Evolutionary conservation across 1,140 invertebrate species (phyloP).

Genomic region (Pararge aegeria): DNA sequence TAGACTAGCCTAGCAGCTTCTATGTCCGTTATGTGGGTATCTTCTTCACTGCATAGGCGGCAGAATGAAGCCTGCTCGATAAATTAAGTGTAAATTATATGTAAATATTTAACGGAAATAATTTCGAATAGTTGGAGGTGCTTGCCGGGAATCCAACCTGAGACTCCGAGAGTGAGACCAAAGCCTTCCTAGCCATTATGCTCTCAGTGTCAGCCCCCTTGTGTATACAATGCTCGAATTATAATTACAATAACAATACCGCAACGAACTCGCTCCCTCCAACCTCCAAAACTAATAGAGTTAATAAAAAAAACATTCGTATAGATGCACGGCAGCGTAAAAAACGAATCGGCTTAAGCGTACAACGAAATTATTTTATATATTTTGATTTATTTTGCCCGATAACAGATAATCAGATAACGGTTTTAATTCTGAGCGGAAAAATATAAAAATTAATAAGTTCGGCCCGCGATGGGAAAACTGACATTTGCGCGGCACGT

Average conservation of each 20-base stretch:
- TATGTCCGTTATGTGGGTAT: no score
- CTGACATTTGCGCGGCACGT: slow-evolving; percentile 51
- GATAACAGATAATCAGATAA: slow-evolving; percentile 70
- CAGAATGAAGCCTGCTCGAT: no score
- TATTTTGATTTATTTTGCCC: slow-evolving; percentile 34
- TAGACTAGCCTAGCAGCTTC: no score
- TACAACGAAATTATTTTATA: slow-evolving; percentile 56
- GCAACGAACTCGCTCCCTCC: slow-evolving; percentile 1
- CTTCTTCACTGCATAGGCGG: no score
- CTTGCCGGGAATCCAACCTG: no score
- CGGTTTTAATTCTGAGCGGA: slow-evolving; percentile 53
- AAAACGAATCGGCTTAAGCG: slow-evolving; percentile 64
- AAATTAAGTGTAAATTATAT: no score
- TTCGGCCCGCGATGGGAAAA: slow-evolving; percentile 43
- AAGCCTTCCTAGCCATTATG: no score
- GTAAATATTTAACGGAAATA: no score
- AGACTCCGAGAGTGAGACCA: no score
- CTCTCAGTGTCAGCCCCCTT: no score
- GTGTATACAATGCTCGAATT: neutral
- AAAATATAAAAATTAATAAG: slow-evolving; percentile 54
- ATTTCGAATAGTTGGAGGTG: no score
- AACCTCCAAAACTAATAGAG: slow-evolving; percentile 23
- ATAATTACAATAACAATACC: neutral
- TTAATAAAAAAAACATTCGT: slow-evolving; percentile 43
- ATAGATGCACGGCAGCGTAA: slow-evolving; percentile 43